phyloP scores from a whole-genome alignment of 2,113 vertebrate genomes.

The Fulmarus glacialis region DNA sequence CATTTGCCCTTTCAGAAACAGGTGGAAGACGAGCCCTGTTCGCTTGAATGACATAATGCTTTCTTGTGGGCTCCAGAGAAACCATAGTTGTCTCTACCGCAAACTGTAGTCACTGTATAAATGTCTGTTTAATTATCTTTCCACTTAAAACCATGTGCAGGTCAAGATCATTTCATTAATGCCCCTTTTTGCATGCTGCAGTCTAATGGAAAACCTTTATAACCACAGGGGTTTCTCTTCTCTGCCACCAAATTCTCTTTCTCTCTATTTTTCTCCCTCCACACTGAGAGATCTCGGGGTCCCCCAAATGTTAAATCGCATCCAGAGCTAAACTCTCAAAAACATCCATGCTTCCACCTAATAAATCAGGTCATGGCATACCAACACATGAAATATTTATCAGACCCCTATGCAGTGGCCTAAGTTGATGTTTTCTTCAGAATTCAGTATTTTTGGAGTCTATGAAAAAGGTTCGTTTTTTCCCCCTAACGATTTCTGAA shows the following conservation, averaged over 20 bases:
- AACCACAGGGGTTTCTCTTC: neutral
- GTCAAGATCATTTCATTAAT: neutral
- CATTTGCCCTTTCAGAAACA: neutral
- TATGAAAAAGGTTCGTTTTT: neutral
- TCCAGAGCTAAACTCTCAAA: neutral
- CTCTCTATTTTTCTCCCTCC: neutral
- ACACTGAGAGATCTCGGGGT: accelerated
- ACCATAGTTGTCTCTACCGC: neutral
- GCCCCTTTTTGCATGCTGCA: neutral
- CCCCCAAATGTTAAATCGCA: neutral
- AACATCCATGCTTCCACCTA: neutral
- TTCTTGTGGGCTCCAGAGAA: neutral
- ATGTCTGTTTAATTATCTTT: neutral
- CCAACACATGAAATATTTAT: neutral
- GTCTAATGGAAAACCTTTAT: neutral
- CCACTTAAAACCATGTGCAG: neutral
- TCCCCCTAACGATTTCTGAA: neutral
- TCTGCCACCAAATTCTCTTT: neutral
- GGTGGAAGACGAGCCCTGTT: neutral
- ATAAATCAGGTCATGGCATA: neutral
- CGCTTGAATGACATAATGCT: neutral
- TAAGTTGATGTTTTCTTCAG: neutral
- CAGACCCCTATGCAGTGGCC: neutral
- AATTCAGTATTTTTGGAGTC: neutral
- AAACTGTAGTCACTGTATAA: neutral